Evolutionary conservation across 2,113 vertebrate genomes (phyloP), one percentile per base, ranked within the genome.

Genomic region (Odontophorus gujanensis): DNA sequence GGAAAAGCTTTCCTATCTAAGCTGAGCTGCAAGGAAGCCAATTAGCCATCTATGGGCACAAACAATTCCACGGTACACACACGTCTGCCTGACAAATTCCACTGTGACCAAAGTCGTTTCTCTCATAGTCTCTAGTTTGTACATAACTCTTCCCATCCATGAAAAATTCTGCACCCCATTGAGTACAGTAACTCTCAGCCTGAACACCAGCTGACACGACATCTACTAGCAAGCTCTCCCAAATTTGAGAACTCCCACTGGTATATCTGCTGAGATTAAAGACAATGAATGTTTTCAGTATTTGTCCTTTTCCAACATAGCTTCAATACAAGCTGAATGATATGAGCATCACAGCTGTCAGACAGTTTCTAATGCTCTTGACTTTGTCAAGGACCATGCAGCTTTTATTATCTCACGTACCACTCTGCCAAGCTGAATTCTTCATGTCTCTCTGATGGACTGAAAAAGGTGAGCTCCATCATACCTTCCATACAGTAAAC

Each of bases 1-100:
- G 21, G 32, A 81, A 34, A 40, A 59, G 21, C 51, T 48, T 40
- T 50, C 32, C 1, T 45, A 50, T 8, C 59, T 25, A 24, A 80
- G 38, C 48, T 14, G 22, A 74, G 59, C 34, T 80, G 32, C 42
- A 59, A 77, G 36, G 38, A 6, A 0, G 38, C 20, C 43, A 5
- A 63, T 59, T 36, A 73, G 65, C 69, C 65, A 24, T 40, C 26
- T 78, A 40, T n/a, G 89, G 79, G 71, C 16, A 36, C 12, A 6
- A 80, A 87, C 73, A 87, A 75, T 45, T 40, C 69, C 86, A 76
- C 0, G 25, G 66, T 40, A 76, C 78, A 11, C 20, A 7, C 48
- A 17, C 15, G 19, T 30, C 34, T 85, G 86, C 82, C 28, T 82
- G 77, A 76, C 77, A 85, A 88, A 94, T 85, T 85, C 83, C 74